Base-by-base conservation (phyloP, 2,888 invertebrate genomes). In the Stramonita haemastoma region DNA sequence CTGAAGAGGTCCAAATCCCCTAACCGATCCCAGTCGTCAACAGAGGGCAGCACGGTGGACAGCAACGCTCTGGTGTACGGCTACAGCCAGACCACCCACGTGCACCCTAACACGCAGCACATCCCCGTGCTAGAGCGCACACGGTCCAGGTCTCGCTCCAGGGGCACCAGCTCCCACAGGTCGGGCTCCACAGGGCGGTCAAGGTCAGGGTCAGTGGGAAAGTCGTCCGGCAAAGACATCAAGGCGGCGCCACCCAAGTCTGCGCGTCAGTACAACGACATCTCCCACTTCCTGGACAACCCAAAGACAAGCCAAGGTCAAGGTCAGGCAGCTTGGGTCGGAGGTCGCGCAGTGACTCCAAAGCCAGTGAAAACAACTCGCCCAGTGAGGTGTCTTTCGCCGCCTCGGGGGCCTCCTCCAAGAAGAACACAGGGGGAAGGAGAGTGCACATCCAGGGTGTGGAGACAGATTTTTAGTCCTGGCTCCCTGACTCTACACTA, bases 401-500 rank as follows among this genome's bases (percentile, higher is more conserved):
- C 0, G 85, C 90, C 11, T 90, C 91, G 0, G 79, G 89, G n/a
- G 73, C 87, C 17, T 90, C 90, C 22, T 90, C 91, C 17, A 88
- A 90, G 19, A 90, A 90, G 90, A 91, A 90, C 84, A 90, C 91
- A 13, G 90, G 90, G 11, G 91, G 91, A 4, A 89, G 90, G 36
- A 90, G 90, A 81, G 91, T 91, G 29, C 91, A 91, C 46, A 91
- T 91, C 81, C 90, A 90, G 70, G 89, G 90, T 19, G 90, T 90
- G 60, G 91, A 91, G 85, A 91, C 90, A 19, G 91, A 91, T 70
- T 90, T 91, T 70, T 91, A 85, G 56, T 83, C 13, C 8, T 36
- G 2, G 11, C 46, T 29, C 19, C 19, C 26, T 22, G 46, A 46
- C 46, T 46, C 46, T 46, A 46, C 2, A 2, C 4, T 46, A 46